phyloP scores from a whole-genome alignment of 2,797 vertebrate species.

The Megaceryle alcyon region DNA sequence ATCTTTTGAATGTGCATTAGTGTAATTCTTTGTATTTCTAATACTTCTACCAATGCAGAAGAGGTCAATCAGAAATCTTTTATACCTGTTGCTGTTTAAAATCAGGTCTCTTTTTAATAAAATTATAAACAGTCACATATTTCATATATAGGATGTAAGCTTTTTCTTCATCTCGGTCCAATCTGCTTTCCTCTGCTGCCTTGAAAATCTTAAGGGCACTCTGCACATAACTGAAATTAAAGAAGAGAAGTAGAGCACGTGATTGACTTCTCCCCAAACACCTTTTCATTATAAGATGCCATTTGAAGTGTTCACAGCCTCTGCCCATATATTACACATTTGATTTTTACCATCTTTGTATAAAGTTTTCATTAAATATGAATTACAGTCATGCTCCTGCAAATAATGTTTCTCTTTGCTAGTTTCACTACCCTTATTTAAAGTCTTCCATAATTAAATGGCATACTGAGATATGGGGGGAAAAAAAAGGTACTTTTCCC shows the following conservation, averaged over 20 bases:
- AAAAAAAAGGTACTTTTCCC: background rate
- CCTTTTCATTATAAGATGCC: background rate
- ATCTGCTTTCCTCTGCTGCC: slow-evolving; percentile 91
- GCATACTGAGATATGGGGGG: background rate
- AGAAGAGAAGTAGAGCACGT: background rate
- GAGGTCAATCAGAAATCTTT: slow-evolving; percentile 24
- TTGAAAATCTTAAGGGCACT: slow-evolving; percentile 97
- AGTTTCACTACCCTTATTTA: background rate
- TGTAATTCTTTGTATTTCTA: background rate
- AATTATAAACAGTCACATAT: slow-evolving; percentile 92
- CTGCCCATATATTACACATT: background rate
- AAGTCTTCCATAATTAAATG: background rate
- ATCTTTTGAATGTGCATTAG: background rate
- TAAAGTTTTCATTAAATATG: background rate
- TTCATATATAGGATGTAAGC: slow-evolving; percentile 98
- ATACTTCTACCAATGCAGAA: slow-evolving; percentile 15
- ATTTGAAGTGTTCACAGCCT: background rate
- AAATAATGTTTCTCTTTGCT: background rate
- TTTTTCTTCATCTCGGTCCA: slow-evolving; percentile 96
- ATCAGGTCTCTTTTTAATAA: slow-evolving; percentile 94
- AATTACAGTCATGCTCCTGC: background rate
- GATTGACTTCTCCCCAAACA: background rate
- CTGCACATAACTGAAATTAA: slow-evolving; percentile 87
- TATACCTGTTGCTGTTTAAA: slow-evolving; percentile 94
- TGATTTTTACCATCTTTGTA: background rate